These are phyloP conservation scores for Sebastiscus tertius DNA, from an alignment of 2,797 vertebrate genomes.

Conservation along the genomic window DNA sequence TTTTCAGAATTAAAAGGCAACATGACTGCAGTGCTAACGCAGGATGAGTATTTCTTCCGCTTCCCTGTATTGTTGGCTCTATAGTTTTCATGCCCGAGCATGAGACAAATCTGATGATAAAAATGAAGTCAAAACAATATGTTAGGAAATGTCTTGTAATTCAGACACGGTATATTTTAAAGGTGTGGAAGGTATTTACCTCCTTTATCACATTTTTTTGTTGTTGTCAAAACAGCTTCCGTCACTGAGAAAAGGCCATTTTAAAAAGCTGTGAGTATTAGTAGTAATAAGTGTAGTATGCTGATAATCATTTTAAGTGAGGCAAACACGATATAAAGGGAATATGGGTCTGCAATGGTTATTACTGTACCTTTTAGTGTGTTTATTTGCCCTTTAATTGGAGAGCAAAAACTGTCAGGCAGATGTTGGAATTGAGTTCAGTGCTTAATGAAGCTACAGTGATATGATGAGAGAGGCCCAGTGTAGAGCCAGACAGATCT, in stretches of 20 bases:
- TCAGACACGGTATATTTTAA: neutral
- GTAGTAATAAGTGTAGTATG: neutral
- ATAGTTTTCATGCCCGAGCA: neutral
- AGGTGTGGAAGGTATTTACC: neutral
- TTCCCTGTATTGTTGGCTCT: neutral
- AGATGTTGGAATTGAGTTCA: slow-evolving; percentile 57
- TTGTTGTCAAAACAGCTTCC: neutral
- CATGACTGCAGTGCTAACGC: slow-evolving; percentile 5
- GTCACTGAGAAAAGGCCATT: neutral
- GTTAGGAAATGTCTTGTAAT: neutral
- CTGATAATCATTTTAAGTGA: neutral
- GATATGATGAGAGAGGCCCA: slow-evolving; percentile 53
- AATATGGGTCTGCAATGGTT: slow-evolving; percentile 1
- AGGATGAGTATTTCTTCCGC: neutral
- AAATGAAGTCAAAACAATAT: neutral
- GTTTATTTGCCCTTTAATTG: slow-evolving; percentile 24
- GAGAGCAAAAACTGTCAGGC: slow-evolving; percentile 43
- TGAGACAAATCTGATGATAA: neutral
- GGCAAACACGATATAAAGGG: neutral
- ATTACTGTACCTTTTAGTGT: slow-evolving; percentile 11
- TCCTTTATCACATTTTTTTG: neutral
- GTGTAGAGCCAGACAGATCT: slow-evolving; percentile 67
- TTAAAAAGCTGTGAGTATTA: neutral
- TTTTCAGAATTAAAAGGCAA: slow-evolving; percentile 12
- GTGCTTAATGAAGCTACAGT: slow-evolving; percentile 61